A percentile compares a stretch with the other conserved stretches of the same genome.
Evolutionary conservation across 1,140 invertebrate genomes (phyloP).

Genomic region (Dinoponera quadriceps): DNA sequence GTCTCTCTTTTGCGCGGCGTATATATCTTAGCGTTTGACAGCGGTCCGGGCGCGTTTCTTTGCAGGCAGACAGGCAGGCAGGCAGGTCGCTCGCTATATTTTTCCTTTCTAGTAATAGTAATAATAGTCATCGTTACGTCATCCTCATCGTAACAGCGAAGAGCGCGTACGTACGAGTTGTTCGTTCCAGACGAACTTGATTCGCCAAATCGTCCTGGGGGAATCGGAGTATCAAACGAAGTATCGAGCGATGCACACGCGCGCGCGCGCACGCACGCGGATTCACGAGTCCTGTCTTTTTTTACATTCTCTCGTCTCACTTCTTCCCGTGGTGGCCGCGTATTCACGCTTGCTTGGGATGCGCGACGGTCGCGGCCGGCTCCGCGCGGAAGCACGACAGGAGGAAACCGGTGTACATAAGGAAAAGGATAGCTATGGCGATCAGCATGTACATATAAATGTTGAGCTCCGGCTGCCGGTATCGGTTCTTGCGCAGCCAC

Average conservation of each 20-base stretch:
- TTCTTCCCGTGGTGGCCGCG: constrained; percentile 18
- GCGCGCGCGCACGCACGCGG: constrained; percentile 45
- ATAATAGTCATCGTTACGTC: constrained; percentile 19
- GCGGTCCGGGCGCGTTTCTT: constrained; percentile 12
- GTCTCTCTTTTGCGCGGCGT: constrained; percentile 7
- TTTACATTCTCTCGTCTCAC: constrained; percentile 30
- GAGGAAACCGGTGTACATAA: constrained; percentile 95
- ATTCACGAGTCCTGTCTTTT: constrained; percentile 60
- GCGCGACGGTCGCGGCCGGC: constrained; percentile 85
- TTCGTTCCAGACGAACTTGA: constrained; percentile 69
- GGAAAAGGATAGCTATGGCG: constrained; percentile 93
- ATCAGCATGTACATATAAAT: constrained; percentile 97
- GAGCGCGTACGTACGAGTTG: constrained; percentile 24
- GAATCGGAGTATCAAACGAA: constrained; percentile 61
- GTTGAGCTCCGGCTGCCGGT: constrained; percentile 96
- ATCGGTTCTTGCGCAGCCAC: constrained; percentile 97
- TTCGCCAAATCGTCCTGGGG: constrained; percentile 38
- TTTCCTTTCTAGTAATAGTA: not conserved
- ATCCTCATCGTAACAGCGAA: constrained; percentile 30
- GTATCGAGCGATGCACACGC: constrained; percentile 35
- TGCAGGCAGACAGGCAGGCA: not conserved
- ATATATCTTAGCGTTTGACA: constrained; percentile 46
- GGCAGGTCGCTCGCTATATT: constrained; percentile 9
- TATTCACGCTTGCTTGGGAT: constrained; percentile 89
- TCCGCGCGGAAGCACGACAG: constrained; percentile 94